Conservation (phyloP, 2,113 vertebrate genomes). For the Nymphicus hollandicus region DNA sequence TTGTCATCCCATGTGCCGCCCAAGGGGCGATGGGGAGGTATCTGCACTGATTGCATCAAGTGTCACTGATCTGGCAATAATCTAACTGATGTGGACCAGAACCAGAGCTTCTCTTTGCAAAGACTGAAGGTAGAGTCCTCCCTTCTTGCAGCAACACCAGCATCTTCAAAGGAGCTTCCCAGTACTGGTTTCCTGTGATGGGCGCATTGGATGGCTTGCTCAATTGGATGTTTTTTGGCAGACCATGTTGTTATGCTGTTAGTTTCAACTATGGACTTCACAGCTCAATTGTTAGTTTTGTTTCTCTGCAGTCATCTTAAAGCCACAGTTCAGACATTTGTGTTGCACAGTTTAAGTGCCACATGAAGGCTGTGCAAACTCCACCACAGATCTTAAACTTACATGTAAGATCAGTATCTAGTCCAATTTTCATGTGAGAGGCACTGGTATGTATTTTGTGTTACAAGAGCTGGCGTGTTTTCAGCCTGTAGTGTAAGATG, state of each 20-base stretch:
- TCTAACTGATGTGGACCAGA: fast-evolving
- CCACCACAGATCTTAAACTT: background rate
- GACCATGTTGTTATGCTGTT: background rate
- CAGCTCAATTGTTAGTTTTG: background rate
- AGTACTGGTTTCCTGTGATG: background rate
- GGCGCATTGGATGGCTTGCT: background rate
- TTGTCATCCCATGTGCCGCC: background rate
- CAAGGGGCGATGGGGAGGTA: background rate
- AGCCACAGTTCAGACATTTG: background rate
- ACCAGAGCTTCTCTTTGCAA: background rate
- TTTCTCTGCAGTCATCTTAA: background rate
- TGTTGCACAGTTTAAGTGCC: background rate
- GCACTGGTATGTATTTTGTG: fast-evolving
- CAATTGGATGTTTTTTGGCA: background rate
- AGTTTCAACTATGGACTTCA: background rate
- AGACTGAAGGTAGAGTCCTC: background rate
- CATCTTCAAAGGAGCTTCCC: background rate
- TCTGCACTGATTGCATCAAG: background rate
- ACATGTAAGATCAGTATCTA: background rate
- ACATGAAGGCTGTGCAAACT: background rate
- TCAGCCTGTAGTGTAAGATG: background rate
- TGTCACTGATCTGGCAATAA: background rate
- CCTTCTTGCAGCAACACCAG: background rate
- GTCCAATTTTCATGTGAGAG: background rate
- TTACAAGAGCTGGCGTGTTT: background rate